Evolutionary conservation across 2,797 vertebrate genomes (phyloP), one percentile per base, ranked within the genome.

Genomic region (Martes flavigula): DNA sequence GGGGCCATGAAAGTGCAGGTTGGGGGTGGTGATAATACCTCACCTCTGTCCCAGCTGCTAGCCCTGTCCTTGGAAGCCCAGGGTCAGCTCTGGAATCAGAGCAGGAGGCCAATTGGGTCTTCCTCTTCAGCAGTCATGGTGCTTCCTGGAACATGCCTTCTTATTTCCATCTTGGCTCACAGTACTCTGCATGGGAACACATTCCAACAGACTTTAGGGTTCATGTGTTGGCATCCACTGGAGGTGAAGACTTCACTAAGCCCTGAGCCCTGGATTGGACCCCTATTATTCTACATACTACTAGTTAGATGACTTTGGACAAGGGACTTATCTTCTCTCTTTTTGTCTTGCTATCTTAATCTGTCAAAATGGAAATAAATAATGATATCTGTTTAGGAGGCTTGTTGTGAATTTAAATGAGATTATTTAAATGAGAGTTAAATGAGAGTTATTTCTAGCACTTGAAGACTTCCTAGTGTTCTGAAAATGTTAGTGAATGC

Each of bases 331-430:
- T 13, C 79, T 4, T 94, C 43, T 75, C 95, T 82, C 90, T 95
- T 91, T 87, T 66, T 12, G 35, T 51, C 30, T 97, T 78, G 43
- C 64, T 82, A 87, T 96, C 70, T 85, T 92, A 83, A 95, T 91
- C 94, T 82, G 6, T 64, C 87, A 95, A 96, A 85, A 87, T 9
- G 94, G 48, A 25, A 93, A 91, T 75, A 94, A 96, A 82, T 87
- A 92, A 93, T 87, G 77, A 30, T 75, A 90, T 60, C 77, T 96
- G 90, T 73, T 93, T 94, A 95, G 93, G 72, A 93, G 6, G 14
- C 25, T 68, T 95, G 84, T 35, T 94, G 79, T 87, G 72, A 93
- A 96, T 97, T 90, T 96, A 96, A 97, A 94, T 82, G 87, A 79
- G 48, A 95, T 91, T 88, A 91, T 91, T 91, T 89, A 86, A 96